Conservation (phyloP, 2,797 vertebrate genomes). For the Danio jaintianensis region DNA sequence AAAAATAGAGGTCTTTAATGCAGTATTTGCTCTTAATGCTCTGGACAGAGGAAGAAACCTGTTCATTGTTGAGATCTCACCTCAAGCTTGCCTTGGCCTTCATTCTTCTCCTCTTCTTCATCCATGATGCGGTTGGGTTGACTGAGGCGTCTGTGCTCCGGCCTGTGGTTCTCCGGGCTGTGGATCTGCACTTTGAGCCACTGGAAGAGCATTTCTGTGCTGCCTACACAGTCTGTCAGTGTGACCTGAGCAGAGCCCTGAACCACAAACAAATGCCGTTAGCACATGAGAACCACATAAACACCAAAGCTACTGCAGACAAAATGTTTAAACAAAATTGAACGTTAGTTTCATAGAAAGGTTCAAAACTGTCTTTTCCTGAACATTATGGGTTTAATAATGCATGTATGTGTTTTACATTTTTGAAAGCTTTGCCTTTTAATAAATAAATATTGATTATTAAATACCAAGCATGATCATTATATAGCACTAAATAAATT, state of each 20-base stretch:
- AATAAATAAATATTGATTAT: neutral
- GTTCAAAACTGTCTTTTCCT: neutral
- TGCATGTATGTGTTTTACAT: no score
- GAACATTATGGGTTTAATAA: no score
- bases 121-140: slow-evolving; percentile 65
- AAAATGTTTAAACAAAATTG: neutral
- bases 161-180: slow-evolving; percentile 73
- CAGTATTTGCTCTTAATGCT: neutral
- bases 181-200: slow-evolving; percentile 89
- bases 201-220: slow-evolving; percentile 88
- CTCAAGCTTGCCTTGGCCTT: slow-evolving; percentile 60
- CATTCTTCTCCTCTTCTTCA: slow-evolving; percentile 74
- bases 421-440: no score
- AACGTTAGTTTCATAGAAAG: neutral
- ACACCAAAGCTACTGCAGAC: neutral
- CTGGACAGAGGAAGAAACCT: neutral
- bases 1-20: neutral
- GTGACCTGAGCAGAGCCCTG: slow-evolving; percentile 92
- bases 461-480: no score
- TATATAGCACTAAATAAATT: no score
- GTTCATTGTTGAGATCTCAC: slow-evolving; percentile 73
- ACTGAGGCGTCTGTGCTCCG: slow-evolving; percentile 73
- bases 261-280: slow-evolving; percentile 23
- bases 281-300: slow-evolving; percentile 1
- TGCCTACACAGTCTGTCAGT: slow-evolving; percentile 83